Evolutionary conservation across 2,113 vertebrate genomes (phyloP), one percentile per base, ranked within the genome.

Genomic region (Heterochromis multidens): DNA sequence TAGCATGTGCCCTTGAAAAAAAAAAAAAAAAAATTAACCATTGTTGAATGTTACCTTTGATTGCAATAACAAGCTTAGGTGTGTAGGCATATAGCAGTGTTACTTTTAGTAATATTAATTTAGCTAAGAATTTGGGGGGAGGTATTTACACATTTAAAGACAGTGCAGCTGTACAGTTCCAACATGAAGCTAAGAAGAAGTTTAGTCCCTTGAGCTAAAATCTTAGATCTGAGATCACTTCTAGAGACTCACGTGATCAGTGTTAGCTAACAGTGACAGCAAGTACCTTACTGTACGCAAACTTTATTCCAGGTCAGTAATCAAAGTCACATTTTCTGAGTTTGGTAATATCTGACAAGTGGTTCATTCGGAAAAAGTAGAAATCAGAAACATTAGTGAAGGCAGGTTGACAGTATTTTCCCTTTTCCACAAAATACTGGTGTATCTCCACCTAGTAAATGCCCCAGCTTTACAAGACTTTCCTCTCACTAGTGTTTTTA

Each of bases 361-460:
- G 31, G 60, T 86, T 85, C 72, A 82, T 67, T 77, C 7, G 6
- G 62, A 79, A 81, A 88, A 78, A 81, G 9, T 27, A 4, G 78
- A 87, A 82, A 27, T 90, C 70, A 93, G 91, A 79, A 87, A 90
- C 90, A 87, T 60, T 17, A 60, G 52, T 77, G 67, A 84, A 86
- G 60, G 80, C 81, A 87, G 83, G 21, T 14, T 49, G 82, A 80
- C 29, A 80, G 35, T 31, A 12, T 85, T 88, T 85, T 29, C 12
- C 67, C 54, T 25, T 86, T 82, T 87, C 80, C 54, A 80, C 37
- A 72, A 84, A 84, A 83, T 60, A 52, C 52, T 37, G 52, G 29
- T 76, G 81, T 43, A 85, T 83, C 63, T 81, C 79, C 63, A 10
- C 61, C 72, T 79, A 60, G 25, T 79, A 83, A 72, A 23, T 67